A percentile compares a stretch with the other conserved stretches of the same genome.
Conservation (phyloP, 2,113 vertebrate genomes). For the Sphaerodactylus townsendi region DNA sequence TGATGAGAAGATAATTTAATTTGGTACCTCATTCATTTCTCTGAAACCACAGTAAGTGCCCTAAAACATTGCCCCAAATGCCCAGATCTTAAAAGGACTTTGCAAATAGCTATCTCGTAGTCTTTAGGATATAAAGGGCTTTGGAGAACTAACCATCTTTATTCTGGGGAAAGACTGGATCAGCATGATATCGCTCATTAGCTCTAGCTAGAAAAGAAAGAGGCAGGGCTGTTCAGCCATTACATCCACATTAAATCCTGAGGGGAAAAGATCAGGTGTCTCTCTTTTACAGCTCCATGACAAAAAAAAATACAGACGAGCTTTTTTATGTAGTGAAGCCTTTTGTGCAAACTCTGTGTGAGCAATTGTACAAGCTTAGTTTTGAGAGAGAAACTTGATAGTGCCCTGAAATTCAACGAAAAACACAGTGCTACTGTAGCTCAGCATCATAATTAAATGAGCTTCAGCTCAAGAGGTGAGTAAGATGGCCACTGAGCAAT, state of each 20-base stretch:
- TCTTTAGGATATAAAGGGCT: neutral
- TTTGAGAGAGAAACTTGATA: neutral
- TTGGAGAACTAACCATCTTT: neutral
- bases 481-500: neutral
- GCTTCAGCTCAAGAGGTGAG: neutral
- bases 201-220: neutral
- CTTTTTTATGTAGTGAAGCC: neutral
- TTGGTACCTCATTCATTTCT: neutral
- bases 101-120: neutral
- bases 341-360: neutral
- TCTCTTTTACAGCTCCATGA: conserved; percentile 8
- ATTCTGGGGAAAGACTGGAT: neutral
- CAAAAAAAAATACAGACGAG: neutral
- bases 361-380: neutral
- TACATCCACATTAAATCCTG: neutral
- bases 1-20: neutral
- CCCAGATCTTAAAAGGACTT: neutral
- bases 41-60: too few relatives aligned
- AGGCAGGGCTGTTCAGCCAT: neutral
- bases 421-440: neutral
- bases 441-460: neutral
- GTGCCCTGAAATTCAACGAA: neutral
- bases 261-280: conserved; percentile 2
- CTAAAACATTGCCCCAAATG: neutral
- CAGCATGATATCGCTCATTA: neutral